These are phyloP conservation scores for Electrophaes corylata DNA, from an alignment of 2,888 invertebrate genomes.

Conservation along the genomic window DNA sequence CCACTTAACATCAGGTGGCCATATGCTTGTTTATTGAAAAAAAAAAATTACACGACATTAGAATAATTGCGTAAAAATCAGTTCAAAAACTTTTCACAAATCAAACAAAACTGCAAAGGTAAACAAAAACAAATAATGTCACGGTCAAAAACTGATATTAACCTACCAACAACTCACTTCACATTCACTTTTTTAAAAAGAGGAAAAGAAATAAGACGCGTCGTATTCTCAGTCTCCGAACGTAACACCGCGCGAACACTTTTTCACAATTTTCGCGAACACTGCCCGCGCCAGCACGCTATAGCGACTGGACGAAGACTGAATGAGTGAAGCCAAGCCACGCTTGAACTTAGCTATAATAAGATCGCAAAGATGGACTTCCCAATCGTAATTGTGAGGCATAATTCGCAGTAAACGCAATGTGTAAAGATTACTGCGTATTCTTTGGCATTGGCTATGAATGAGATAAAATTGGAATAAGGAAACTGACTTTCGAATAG, in stretches of 20 bases:
- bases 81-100: background rate
- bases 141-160: constrained; percentile 34
- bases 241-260: constrained; percentile 1
- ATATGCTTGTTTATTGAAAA: too few species aligned
- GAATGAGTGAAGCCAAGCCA: constrained; percentile 6
- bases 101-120: background rate
- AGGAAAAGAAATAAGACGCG: constrained; percentile 24
- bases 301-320: constrained; percentile 34
- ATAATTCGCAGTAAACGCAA: constrained; percentile 19
- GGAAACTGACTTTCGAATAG: constrained; percentile 30
- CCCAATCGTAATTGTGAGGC: constrained; percentile 11
- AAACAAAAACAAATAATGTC: constrained; percentile 25
- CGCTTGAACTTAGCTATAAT: constrained; percentile 6
- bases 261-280: constrained; percentile 8
- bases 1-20: too few species aligned
- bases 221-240: constrained; percentile 9
- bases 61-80: too few species aligned
- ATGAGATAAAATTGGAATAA: constrained; percentile 22
- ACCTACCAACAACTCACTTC: constrained; percentile 35
- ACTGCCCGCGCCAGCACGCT: constrained; percentile 24
- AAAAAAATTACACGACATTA: too few species aligned
- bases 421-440: constrained; percentile 1
- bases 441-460: constrained; percentile 4
- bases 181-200: constrained; percentile 28
- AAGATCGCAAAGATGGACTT: constrained; percentile 19